Percentiles rank a stretch among this genome's conserved stretches.
Evolutionary conservation across 2,797 vertebrate genomes (phyloP).

Genomic region (Tenualosa ilisha): DNA sequence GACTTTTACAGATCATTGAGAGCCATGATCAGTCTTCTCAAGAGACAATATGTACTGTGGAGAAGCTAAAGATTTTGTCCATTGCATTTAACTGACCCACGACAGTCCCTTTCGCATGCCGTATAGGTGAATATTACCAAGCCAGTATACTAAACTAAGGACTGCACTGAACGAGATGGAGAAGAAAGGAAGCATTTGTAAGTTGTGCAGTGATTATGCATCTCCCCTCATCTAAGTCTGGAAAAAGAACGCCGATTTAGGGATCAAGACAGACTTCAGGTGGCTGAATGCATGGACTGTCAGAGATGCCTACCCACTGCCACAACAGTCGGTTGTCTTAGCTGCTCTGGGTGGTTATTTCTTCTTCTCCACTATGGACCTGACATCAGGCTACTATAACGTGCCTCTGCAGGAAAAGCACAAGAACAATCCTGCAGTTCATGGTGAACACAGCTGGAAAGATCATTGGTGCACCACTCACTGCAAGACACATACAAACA

Average conservation of each 20-base stretch:
- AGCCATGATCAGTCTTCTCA: constrained; percentile 34
- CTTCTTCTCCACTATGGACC: too few relatives aligned
- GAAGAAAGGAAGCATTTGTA: too few relatives aligned
- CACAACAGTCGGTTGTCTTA: too few relatives aligned
- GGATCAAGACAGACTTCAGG: not conserved
- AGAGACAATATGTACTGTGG: constrained; percentile 31
- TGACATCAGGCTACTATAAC: too few relatives aligned
- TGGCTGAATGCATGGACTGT: too few relatives aligned
- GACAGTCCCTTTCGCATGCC: constrained; percentile 26
- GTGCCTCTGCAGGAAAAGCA: too few relatives aligned
- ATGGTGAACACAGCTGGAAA: too few relatives aligned
- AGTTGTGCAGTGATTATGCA: not conserved
- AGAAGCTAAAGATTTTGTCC: constrained; percentile 13
- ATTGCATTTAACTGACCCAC: constrained; percentile 17
- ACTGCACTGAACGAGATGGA: constrained; percentile 3
- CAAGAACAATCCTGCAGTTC: too few relatives aligned
- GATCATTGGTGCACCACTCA: too few relatives aligned
- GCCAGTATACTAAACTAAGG: constrained; percentile 21
- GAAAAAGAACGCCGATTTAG: not conserved
- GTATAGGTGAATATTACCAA: constrained; percentile 21
- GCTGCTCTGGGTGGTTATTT: too few relatives aligned
- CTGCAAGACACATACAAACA: too few relatives aligned
- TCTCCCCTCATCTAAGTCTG: not conserved
- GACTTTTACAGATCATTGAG: constrained; percentile 23
- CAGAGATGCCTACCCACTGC: too few relatives aligned